phyloP scores from a whole-genome alignment of 2,888 invertebrate species.

The Drosophila trichaetosa region DNA sequence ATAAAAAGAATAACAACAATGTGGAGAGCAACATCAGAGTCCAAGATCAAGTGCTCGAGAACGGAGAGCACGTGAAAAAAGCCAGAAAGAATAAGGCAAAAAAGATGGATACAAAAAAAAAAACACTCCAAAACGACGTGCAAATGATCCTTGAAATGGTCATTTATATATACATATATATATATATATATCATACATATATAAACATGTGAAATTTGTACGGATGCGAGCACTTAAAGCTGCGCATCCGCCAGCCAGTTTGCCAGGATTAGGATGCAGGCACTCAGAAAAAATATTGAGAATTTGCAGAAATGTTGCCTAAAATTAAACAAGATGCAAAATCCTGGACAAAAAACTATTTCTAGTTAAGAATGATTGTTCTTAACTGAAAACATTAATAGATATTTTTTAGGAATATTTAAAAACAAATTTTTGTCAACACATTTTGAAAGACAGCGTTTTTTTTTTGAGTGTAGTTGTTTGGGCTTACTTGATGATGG shows the following conservation, averaged over 20 bases:
- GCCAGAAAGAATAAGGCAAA: conserved; percentile 14
- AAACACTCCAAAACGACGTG: conserved; percentile 72
- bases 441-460: neutral
- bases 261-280: conserved; percentile 1
- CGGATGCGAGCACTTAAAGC: conserved; percentile 12
- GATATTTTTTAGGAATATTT: neutral
- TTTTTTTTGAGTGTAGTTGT: neutral
- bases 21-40: conserved; percentile 44
- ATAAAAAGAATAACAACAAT: conserved; percentile 58
- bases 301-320: neutral
- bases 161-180: conserved; percentile 21
- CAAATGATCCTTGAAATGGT: conserved; percentile 73
- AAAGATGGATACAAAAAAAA: conserved; percentile 35
- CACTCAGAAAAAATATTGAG: neutral
- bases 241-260: neutral
- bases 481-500: conserved; percentile 81
- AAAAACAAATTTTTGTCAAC: neutral
- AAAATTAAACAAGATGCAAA: neutral
- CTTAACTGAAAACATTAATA: neutral
- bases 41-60: conserved; percentile 77
- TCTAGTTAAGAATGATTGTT: neutral
- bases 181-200: neutral
- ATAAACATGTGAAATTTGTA: neutral
- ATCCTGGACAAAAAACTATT: neutral
- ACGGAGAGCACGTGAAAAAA: conserved; percentile 24